Conservation (phyloP, 2,888 invertebrate genomes). For the Peribatodes rhomboidaria region DNA sequence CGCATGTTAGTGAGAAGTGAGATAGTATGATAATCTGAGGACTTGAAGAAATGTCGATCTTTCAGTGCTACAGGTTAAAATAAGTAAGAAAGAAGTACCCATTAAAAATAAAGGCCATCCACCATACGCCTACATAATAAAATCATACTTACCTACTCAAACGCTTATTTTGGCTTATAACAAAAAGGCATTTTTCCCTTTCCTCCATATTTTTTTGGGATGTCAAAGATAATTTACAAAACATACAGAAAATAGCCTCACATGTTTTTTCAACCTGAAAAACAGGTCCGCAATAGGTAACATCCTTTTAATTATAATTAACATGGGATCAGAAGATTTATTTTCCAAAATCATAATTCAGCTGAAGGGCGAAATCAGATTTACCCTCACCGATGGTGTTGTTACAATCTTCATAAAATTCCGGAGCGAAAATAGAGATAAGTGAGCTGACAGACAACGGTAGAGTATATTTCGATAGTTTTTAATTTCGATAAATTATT, state of each 20-base stretch:
- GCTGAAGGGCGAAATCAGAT: constrained; percentile 27
- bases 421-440: constrained; percentile 19
- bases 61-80: too few species aligned
- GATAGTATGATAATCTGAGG: too few species aligned
- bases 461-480: constrained; percentile 7
- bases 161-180: too few species aligned
- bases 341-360: constrained; percentile 29
- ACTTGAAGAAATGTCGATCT: too few species aligned
- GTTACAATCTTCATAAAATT: constrained; percentile 35
- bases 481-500: not conserved
- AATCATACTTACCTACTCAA: too few species aligned
- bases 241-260: too few species aligned
- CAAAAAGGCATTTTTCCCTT: too few species aligned
- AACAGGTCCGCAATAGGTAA: not conserved
- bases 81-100: too few species aligned
- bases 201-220: too few species aligned
- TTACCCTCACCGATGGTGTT: constrained; percentile 27
- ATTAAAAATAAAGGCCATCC: too few species aligned
- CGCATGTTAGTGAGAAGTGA: too few species aligned
- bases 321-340: constrained; percentile 19
- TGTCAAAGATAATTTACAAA: not conserved
- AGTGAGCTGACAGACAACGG: constrained; percentile 8
- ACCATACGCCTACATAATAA: too few species aligned
- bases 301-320: constrained; percentile 24
- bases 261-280: not conserved